Conservation (phyloP, 2,113 vertebrate species). For the Neotoma lepida region DNA sequence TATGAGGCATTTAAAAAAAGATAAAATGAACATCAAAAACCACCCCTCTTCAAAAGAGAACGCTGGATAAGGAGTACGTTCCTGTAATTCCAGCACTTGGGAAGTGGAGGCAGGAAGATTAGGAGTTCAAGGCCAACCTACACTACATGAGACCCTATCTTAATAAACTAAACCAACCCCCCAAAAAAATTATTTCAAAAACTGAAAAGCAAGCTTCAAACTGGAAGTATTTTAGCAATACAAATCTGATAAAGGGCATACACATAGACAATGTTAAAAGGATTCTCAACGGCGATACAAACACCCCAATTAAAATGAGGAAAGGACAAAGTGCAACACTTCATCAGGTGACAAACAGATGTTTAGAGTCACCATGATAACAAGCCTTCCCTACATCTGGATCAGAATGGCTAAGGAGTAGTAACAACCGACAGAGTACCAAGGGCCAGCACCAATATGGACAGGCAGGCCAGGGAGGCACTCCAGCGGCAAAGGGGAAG, state of each 20-base stretch:
- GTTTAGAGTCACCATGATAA: background rate
- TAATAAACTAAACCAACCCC: background rate
- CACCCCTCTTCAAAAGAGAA: background rate
- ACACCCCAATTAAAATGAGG: background rate
- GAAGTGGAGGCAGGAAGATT: background rate
- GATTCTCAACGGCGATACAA: background rate
- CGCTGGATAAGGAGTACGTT: background rate
- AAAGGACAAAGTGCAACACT: background rate
- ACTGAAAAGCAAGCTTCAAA: background rate
- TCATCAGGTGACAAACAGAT: background rate
- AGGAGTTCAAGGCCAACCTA: background rate
- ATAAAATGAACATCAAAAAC: background rate
- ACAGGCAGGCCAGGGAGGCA: too few relatives aligned
- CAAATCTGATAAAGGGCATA: background rate
- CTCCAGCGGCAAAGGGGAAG: background rate
- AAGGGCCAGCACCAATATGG: accelerated
- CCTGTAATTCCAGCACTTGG: background rate
- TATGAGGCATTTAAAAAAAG: background rate
- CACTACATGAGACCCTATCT: background rate
- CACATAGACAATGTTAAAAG: background rate
- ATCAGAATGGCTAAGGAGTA: too few relatives aligned
- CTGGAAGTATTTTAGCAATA: background rate
- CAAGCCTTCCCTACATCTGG: accelerated
- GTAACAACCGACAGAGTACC: too few relatives aligned
- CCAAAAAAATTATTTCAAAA: background rate